Base-by-base conservation (phyloP, 2,113 vertebrate species). In the Sphyrna mokarran region DNA sequence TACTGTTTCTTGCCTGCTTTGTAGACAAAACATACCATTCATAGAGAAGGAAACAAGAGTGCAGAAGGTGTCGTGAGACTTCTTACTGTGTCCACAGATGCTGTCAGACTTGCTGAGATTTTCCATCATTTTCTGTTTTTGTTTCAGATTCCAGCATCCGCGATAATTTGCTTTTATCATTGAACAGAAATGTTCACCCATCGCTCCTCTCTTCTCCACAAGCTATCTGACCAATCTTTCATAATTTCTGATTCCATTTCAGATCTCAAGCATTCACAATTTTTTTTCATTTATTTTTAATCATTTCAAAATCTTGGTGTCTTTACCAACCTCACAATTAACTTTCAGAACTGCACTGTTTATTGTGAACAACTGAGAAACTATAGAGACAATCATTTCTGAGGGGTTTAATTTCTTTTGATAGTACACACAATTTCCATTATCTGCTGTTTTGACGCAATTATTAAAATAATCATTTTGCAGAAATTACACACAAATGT, bases 391-490 rank as follows among this genome's bases (percentile, higher is more conserved):
- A 61, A 33, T 91, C 87, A 91, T 91, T 91, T 63, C 54, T 63
- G 33, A 91, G 13, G 87, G 58, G 54, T 54, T 91, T 91, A 91
- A 91, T 63, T 91, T 63, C 87, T 58, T 91, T 91, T 63, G 58
- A 58, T 63, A 58, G 54, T 61, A 5, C 87, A 63, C 87, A 91
- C 58, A 63, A 63, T 63, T 63, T 91, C 87, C 58, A 63, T 91
- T 58, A 63, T 63, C 29, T 90, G 54, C 58, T 63, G 58, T 91
- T 63, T 63, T 91, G 58, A 91, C 58, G 14, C 58, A 58, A 0
- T 91, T 91, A 63, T 63, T 91, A 63, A 91, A 91, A 58, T 91
- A 63, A n/a, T 91, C 29, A n/a, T 63, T 91, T 61, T 91, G 87
- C 13, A 91, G 87, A 63, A 63, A 63, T 61, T 63, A n/a, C 87